Percentiles rank a stretch among this genome's conserved stretches.
These are phyloP conservation scores for Crotalus tigris DNA, from an alignment of 2,113 vertebrate species.

Conservation along the genomic window DNA sequence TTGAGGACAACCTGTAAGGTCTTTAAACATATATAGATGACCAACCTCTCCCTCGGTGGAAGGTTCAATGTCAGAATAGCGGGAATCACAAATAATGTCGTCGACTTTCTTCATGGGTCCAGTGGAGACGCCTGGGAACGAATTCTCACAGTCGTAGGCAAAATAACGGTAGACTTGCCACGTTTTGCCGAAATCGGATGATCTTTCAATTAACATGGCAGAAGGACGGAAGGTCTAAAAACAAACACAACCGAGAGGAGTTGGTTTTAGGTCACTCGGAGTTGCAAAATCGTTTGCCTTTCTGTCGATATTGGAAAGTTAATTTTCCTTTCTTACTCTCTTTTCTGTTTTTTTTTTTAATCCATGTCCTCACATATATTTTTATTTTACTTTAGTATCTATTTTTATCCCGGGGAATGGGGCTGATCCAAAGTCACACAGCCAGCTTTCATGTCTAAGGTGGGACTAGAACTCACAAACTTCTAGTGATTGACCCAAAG, in stretches of 20 bases:
- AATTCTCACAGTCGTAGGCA: conserved; percentile 91
- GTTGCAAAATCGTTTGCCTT: not conserved
- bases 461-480: too few relatives aligned
- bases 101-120: conserved; percentile 96
- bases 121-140: conserved; percentile 79
- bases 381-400: not conserved
- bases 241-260: not conserved
- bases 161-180: conserved; percentile 97
- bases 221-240: conserved; percentile 91
- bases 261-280: not conserved
- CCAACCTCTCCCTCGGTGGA: conserved; percentile 94
- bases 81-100: conserved; percentile 93
- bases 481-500: too few relatives aligned
- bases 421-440: not conserved
- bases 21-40: not conserved
- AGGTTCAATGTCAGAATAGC: conserved; percentile 96
- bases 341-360: not conserved
- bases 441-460: too few relatives aligned
- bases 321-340: conserved; percentile 1
- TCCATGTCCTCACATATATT: not conserved
- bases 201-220: conserved; percentile 96
- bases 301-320: not conserved
- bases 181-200: conserved; percentile 87
- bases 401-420: not conserved
- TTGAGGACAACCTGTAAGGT: not conserved